Evolutionary conservation across 2,113 vertebrate genomes (phyloP).

Genomic region (Erythrocercus mccallii): DNA sequence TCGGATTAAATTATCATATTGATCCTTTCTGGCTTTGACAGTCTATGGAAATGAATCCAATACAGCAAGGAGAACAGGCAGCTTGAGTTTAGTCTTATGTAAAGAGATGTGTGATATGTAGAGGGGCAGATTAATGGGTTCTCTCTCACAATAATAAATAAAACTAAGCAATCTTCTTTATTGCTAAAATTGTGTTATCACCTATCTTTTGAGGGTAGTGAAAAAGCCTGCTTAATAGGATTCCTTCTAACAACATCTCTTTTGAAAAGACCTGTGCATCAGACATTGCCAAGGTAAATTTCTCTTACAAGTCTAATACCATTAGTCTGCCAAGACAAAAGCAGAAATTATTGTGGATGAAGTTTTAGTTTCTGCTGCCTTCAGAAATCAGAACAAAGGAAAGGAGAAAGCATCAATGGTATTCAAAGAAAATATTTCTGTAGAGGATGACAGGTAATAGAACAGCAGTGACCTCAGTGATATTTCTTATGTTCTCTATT

Average conservation of each 20-base stretch:
- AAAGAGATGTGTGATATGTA: not conserved
- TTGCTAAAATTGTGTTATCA: constrained; percentile 45
- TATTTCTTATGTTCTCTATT: constrained; percentile 54
- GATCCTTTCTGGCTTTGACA: constrained; percentile 42
- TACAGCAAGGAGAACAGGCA: not conserved
- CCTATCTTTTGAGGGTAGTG: constrained; percentile 20
- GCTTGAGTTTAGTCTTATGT: not conserved
- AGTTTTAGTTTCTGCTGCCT: constrained; percentile 66
- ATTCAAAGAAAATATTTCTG: constrained; percentile 73
- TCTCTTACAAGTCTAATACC: constrained; percentile 56
- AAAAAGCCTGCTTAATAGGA: constrained; percentile 46
- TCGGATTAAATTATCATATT: constrained; percentile 53
- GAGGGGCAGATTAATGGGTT: constrained; percentile 23
- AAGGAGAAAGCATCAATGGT: constrained; percentile 66
- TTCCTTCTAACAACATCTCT: constrained; percentile 59
- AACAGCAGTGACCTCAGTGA: constrained; percentile 44
- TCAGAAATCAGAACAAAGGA: constrained; percentile 69
- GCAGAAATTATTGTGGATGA: constrained; percentile 68
- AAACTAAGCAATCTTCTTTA: constrained; percentile 29
- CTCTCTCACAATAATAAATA: constrained; percentile 32
- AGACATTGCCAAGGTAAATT: constrained; percentile 70
- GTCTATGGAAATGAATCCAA: constrained; percentile 17
- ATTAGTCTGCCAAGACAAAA: constrained; percentile 64
- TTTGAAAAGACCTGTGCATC: constrained; percentile 40
- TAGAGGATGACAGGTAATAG: constrained; percentile 68